Evolutionary conservation across 2,888 invertebrate species (phyloP).

Genomic region (Drosophila anomalata): DNA sequence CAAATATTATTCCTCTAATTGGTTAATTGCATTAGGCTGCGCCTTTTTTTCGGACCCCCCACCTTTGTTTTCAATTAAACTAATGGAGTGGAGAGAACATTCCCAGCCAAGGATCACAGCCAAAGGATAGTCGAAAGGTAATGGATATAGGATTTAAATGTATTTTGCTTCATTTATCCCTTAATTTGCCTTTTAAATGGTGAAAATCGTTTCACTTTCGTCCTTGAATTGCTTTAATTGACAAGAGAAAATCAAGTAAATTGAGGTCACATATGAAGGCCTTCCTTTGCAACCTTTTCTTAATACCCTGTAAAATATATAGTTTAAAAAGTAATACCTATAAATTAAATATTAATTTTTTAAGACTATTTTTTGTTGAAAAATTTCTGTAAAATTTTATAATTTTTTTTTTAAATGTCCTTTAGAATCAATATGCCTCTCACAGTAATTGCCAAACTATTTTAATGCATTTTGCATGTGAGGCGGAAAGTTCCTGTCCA

Average conservation of each 20-base stretch:
- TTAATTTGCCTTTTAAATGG: not conserved
- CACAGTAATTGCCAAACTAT: constrained; percentile 35
- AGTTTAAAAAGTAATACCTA: not conserved
- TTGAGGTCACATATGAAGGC: constrained; percentile 51
- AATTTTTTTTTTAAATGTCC: not conserved
- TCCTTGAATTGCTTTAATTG: constrained; percentile 68
- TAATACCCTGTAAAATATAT: constrained; percentile 3
- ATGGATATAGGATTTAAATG: not conserved
- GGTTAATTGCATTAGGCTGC: constrained; percentile 38
- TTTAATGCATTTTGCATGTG: constrained; percentile 63
- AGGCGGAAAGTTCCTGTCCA: constrained; percentile 11
- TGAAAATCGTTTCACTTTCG: constrained; percentile 33
- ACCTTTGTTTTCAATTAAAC: constrained; percentile 29
- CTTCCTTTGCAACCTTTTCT: too few relatives aligned
- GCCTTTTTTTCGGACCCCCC: constrained; percentile 15
- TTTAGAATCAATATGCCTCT: too few relatives aligned
- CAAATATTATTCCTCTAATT: constrained; percentile 10
- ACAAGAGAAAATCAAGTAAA: constrained; percentile 65
- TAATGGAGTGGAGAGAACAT: constrained; percentile 19
- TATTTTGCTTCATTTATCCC: too few relatives aligned
- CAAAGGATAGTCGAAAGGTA: not conserved
- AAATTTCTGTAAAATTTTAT: not conserved
- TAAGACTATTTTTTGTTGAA: not conserved
- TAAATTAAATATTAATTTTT: not conserved
- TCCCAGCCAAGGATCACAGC: not conserved